These are phyloP conservation scores for Oryctolagus cuniculus DNA, from an alignment of 2,113 vertebrate genomes.

Conservation along the genomic window mOryCun1.1 NC_091440.1:15501501-15502000, in stretches of 20 bases:
- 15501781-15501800: background rate
- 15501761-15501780: background rate
- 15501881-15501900: background rate
- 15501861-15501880: background rate
- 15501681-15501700: background rate
- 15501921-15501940: background rate
- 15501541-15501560: background rate
- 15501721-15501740: rapidly evolving
- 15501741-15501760: background rate
- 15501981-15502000: background rate
- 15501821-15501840: background rate
- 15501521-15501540: background rate
- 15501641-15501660: background rate
- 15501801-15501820: background rate
- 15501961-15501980: background rate
- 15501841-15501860: background rate
- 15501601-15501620: background rate
- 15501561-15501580: background rate
- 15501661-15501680: background rate
- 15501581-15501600: background rate
- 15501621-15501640: background rate
- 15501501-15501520: background rate
- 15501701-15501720: background rate
- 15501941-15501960: background rate
- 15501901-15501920: background rate